These are phyloP conservation scores for Oreochromis niloticus DNA, from an alignment of 2,113 vertebrate genomes.

Conservation along the genomic window DNA sequence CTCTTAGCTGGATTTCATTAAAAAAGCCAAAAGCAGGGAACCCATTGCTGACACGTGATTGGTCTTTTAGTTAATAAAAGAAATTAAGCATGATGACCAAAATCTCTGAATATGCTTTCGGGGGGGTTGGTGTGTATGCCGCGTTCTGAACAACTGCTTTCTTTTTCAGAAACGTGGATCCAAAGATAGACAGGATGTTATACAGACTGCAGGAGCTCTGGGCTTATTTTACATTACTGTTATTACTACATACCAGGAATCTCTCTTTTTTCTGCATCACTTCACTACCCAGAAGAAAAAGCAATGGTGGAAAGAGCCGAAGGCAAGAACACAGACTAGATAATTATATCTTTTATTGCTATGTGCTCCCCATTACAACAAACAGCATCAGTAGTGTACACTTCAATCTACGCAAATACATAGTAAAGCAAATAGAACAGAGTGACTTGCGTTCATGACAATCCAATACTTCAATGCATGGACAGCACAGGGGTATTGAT, in stretches of 20 bases:
- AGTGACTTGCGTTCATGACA: conserved; percentile 52
- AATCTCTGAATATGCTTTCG: rapidly evolving
- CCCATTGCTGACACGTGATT: not conserved
- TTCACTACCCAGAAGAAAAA: not conserved
- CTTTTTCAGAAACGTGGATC: not conserved
- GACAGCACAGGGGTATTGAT: conserved; percentile 21
- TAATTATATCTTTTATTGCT: conserved; percentile 80
- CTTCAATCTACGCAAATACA: conserved; percentile 72
- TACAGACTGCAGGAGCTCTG: not conserved
- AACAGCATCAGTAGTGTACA: conserved; percentile 91
- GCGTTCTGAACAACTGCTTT: not conserved
- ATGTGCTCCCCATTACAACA: conserved; percentile 86
- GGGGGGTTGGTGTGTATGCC: rapidly evolving
- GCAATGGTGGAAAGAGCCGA: not conserved
- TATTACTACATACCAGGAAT: not conserved
- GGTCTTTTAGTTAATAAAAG: not conserved
- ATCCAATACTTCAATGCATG: conserved; percentile 43
- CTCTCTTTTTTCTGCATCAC: not conserved
- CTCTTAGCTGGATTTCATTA: not conserved
- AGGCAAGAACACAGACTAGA: not conserved
- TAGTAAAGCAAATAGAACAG: conserved; percentile 65
- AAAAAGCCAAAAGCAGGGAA: not conserved
- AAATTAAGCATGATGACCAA: not conserved
- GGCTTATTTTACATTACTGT: not conserved
- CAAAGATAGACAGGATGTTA: not conserved